Percentiles rank a stretch among this genome's conserved stretches.
Evolutionary conservation across 2,113 vertebrate genomes (phyloP).

Genomic region (Dermatemys mawii): DNA sequence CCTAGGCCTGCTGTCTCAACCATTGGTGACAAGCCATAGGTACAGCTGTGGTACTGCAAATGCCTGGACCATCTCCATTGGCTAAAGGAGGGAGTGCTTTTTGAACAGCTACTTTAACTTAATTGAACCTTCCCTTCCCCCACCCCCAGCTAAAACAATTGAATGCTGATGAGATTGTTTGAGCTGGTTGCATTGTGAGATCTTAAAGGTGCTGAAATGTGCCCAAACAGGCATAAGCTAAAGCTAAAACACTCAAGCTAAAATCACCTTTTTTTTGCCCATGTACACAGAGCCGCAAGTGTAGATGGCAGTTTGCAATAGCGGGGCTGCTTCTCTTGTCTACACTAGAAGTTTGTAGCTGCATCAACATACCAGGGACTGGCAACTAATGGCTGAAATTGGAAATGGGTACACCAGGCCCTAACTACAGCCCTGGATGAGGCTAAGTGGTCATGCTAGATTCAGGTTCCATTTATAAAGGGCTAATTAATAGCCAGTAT

Average conservation of each 20-base stretch:
- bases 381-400: neutral
- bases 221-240: neutral
- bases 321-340: neutral
- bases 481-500: neutral
- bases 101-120: neutral
- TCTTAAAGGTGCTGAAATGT: neutral
- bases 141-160: neutral
- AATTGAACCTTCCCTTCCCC: neutral
- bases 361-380: neutral
- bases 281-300: neutral
- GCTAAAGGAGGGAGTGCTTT: neutral
- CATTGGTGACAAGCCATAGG: no score
- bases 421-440: neutral
- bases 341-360: neutral
- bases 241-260: no score
- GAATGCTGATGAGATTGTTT: neutral
- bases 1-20: neutral
- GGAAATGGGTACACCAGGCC: neutral
- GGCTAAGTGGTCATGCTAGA: neutral
- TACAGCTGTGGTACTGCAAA: neutral
- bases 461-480: neutral
- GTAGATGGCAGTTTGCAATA: neutral
- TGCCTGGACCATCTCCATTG: neutral
- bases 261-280: neutral
- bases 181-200: neutral